These are phyloP conservation scores for Prenolepis imparis DNA, from an alignment of 2,888 invertebrate genomes.

Conservation along the genomic window DNA sequence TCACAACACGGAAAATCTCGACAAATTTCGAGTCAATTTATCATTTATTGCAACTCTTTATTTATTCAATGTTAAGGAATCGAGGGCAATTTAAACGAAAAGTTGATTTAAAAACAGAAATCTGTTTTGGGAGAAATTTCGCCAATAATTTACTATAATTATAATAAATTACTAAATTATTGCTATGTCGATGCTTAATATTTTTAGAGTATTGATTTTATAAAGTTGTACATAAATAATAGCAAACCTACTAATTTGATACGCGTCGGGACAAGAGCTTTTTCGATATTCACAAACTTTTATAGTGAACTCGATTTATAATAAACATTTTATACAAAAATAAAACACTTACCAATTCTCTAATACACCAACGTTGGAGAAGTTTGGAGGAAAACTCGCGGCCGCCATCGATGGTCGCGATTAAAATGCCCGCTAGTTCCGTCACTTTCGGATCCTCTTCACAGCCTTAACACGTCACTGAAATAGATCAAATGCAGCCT, in stretches of 20 bases:
- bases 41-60: neutral
- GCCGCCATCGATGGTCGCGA: conserved; percentile 83
- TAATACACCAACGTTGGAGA: conserved; percentile 84
- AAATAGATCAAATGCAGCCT: conserved; percentile 59
- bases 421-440: conserved; percentile 76
- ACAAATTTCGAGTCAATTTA: conserved; percentile 4
- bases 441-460: conserved; percentile 76
- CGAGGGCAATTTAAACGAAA: neutral
- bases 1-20: neutral
- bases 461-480: conserved; percentile 72
- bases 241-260: conserved; percentile 1
- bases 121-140: neutral
- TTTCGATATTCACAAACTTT: conserved; percentile 14
- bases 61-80: conserved; percentile 1
- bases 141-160: neutral
- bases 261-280: neutral
- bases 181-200: neutral
- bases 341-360: conserved; percentile 83
- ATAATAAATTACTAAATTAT: neutral
- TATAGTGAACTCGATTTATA: neutral
- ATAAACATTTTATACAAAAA: too few relatives aligned
- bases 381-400: conserved; percentile 85
- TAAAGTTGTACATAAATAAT: neutral
- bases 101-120: conserved; percentile 9
- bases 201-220: conserved; percentile 1